These are phyloP conservation scores for Nymphalis c-album DNA, from an alignment of 2,888 invertebrate genomes.

Conservation along the genomic window DNA sequence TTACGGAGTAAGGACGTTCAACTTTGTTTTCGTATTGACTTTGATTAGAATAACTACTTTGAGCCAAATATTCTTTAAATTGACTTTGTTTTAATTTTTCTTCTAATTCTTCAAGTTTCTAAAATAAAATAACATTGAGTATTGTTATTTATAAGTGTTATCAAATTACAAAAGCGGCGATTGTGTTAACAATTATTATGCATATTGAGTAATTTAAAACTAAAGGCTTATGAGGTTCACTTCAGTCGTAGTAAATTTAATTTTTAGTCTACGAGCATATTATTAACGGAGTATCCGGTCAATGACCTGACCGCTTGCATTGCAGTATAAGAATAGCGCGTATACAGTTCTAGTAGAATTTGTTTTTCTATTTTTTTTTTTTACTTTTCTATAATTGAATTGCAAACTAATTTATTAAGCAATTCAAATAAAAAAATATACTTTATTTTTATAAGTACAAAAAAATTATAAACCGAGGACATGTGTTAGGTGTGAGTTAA, in stretches of 20 bases:
- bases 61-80: conserved; percentile 70
- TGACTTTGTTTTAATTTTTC: conserved; percentile 73
- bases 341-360: conserved; percentile 1
- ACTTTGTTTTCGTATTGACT: conserved; percentile 56
- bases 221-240: neutral
- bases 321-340: neutral
- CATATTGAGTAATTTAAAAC: no score
- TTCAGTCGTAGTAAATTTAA: conserved; percentile 14
- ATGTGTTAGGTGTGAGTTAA: no score
- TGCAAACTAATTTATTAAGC: neutral
- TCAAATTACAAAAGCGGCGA: neutral
- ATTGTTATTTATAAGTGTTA: neutral
- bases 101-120: conserved; percentile 67
- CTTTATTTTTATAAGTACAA: no score
- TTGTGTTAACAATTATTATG: neutral
- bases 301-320: conserved; percentile 17
- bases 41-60: conserved; percentile 58
- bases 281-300: conserved; percentile 22
- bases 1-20: conserved; percentile 67
- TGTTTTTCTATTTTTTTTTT: conserved; percentile 12
- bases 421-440: neutral
- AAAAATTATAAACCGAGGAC: no score
- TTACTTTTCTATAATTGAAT: conserved; percentile 17
- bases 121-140: neutral
- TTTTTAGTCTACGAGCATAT: conserved; percentile 20